Conservation (phyloP, 1,140 invertebrate genomes). For the Melanaphis sacchari region DNA sequence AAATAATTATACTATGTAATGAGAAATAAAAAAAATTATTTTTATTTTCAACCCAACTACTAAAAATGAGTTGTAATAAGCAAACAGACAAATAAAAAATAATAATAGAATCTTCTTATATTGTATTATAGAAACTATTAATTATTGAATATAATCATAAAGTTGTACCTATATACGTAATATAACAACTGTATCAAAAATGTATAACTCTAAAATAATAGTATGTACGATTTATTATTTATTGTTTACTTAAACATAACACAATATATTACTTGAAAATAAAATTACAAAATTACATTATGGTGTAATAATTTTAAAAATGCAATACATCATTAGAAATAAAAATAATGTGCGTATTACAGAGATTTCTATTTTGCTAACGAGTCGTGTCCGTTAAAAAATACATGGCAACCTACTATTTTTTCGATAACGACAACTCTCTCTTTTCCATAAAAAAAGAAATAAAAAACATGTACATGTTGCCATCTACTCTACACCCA, state of each 20-base stretch:
- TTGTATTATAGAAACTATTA: background rate
- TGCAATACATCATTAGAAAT: background rate
- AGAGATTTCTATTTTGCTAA: constrained; percentile 1
- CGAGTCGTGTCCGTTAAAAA: background rate
- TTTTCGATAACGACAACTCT: background rate
- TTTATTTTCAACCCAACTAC: too few relatives aligned
- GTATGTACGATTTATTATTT: background rate
- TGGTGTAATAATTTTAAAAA: background rate
- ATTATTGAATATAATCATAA: background rate
- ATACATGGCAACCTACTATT: background rate
- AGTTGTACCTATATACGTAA: background rate
- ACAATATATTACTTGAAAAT: background rate
- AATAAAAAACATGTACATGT: background rate
- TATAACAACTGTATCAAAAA: background rate
- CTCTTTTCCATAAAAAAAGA: background rate
- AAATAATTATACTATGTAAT: background rate
- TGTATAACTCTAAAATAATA: background rate
- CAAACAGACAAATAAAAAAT: background rate
- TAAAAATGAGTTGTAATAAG: background rate
- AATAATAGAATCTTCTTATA: background rate
- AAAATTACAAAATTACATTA: background rate
- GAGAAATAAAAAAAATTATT: too few relatives aligned
- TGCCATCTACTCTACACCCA: background rate
- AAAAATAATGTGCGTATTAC: background rate
- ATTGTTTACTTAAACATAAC: background rate